Evolutionary conservation across 2,113 vertebrate genomes (phyloP), one percentile per base, ranked within the genome.

Genomic region (Silurus asotus): DNA sequence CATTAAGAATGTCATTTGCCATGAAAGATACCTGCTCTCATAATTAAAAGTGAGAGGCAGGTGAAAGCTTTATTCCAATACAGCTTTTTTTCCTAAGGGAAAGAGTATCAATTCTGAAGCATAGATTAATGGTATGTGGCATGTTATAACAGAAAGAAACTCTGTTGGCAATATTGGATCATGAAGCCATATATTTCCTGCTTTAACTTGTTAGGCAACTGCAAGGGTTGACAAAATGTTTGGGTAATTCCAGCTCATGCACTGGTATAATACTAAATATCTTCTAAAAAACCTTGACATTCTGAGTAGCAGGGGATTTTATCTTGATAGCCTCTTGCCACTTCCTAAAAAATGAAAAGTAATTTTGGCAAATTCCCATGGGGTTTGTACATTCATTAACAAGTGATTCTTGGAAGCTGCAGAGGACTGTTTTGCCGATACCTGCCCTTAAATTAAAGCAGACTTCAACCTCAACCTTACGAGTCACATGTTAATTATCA

Each of bases 41-140:
- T 87, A 84, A 88, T 75, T 89, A 82, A 77, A 82, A 83, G 77
- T 67, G 86, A 84, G 53, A 72, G n/a, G 76, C 88, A 90, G 86
- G 77, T 89, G 86, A 83, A 87, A 65, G 25, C 28, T 61, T 25
- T 81, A 81, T 77, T 49, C 19, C 2, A 65, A 51, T 17, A 74
- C 48, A 15, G 25, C 0, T 8, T 23, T 56, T 64, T 79, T 80
- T 64, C 85, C 81, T 56, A 80, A 72, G 88, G 86, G 79, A 64
- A 49, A 58, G 49, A 77, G 19, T 81, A 25, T 19, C 45, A 55
- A 9, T 75, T 5, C 45, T 59, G 67, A 59, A 48, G 37, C 87
- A 75, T 23, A 23, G 25, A 56, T 51, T 55, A 69, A 69, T 72
- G 78, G 58, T 87, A 90, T 88, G 81, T 61, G 87, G 77, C 90